Percentiles rank a stretch among this genome's conserved stretches.
phyloP scores from a whole-genome alignment of 2,888 invertebrate genomes.

The Timema cristinae region DNA sequence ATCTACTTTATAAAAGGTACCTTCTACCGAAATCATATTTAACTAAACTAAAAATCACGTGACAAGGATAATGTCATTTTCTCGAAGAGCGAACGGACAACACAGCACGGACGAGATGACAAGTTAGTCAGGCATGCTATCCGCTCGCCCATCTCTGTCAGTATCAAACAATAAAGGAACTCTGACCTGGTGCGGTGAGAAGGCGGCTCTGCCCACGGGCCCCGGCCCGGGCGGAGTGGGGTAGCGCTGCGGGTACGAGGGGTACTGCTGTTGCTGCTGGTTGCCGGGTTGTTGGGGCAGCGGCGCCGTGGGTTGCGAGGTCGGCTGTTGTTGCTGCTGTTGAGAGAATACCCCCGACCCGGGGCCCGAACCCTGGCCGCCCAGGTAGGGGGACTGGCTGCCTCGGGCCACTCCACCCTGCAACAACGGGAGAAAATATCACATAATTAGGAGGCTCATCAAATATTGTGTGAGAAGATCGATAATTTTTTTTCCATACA shows the following conservation, averaged over 20 bases:
- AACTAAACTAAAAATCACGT: no score
- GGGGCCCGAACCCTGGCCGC: constrained; percentile 23
- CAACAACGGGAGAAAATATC: constrained; percentile 2
- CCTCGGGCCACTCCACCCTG: constrained; percentile 30
- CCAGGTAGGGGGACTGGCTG: constrained; percentile 27
- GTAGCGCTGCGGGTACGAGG: constrained; percentile 45
- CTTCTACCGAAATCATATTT: no score
- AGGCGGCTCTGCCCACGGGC: constrained; percentile 30
- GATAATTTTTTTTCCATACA: no score
- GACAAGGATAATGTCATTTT: no score
- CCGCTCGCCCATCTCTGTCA: no score
- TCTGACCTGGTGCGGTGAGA: constrained; percentile 32
- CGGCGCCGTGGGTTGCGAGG: neutral
- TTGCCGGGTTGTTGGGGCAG: constrained; percentile 18
- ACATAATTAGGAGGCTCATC: neutral
- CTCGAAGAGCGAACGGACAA: no score
- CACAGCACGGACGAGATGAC: no score
- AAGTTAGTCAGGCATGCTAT: no score
- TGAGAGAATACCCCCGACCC: constrained; percentile 21
- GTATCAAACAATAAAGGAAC: no score
- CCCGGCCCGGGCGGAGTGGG: constrained; percentile 36
- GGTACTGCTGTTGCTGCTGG: constrained; percentile 40
- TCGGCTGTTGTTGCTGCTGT: constrained; percentile 25
- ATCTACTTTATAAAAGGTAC: no score
- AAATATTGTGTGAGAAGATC: neutral